Conservation (phyloP, 2,888 invertebrate species). For the Yponomeuta sedellus region DNA sequence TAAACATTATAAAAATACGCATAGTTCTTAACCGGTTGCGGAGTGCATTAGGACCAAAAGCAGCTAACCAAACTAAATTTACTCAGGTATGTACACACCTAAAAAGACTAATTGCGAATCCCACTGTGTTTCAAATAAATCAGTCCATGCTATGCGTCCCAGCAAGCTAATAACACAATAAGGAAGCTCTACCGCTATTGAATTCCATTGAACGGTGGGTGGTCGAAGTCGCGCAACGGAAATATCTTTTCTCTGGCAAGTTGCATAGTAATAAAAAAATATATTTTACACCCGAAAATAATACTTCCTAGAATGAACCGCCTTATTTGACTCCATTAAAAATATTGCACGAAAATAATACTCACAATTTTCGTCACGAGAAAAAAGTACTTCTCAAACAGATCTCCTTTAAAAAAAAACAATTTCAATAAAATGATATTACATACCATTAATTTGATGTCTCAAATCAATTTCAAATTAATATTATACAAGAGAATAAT, state of each 20-base stretch:
- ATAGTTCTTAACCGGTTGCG: not conserved
- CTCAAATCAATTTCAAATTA: conserved; percentile 22
- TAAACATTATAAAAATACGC: not conserved
- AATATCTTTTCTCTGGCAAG: not conserved
- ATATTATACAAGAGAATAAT: not conserved
- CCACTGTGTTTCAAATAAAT: conserved; percentile 42
- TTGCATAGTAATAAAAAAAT: not conserved
- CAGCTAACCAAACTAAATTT: not conserved
- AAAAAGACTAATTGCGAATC: conserved; percentile 27
- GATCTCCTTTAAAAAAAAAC: conserved; percentile 34
- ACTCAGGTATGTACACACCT: not conserved
- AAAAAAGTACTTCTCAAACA: conserved; percentile 29
- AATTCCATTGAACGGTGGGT: not conserved
- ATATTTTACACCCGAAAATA: conserved; percentile 3
- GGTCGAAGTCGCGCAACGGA: not conserved
- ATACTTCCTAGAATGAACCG: not conserved
- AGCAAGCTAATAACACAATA: not conserved
- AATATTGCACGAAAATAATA: conserved; percentile 13
- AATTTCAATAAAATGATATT: conserved; percentile 56
- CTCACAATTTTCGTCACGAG: not conserved
- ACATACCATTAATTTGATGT: conserved; percentile 59
- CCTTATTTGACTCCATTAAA: conserved; percentile 1
- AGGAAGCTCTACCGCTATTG: not conserved
- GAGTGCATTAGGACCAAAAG: not conserved
- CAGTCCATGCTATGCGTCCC: conserved; percentile 35